Base-by-base conservation (phyloP, 1,140 invertebrate genomes). In the Aplysia californica region DNA sequence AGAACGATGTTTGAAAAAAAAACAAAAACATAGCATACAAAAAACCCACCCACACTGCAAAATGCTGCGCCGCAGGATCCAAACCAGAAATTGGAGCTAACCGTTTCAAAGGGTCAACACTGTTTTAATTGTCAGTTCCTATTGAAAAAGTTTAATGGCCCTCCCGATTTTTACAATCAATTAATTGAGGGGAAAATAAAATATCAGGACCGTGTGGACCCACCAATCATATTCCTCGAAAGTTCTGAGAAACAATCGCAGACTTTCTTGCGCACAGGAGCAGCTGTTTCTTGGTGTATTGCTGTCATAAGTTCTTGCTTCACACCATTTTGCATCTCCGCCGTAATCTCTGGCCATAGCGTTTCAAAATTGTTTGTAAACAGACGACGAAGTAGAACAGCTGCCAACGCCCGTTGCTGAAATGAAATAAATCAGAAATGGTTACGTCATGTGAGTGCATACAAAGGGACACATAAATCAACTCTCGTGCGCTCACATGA, bases 161-260 rank as follows among this genome's bases (percentile, higher is more conserved):
- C n/a, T n/a, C n/a, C n/a, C n/a, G n/a, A n/a, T n/a, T n/a, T n/a
- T n/a, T n/a, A n/a, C n/a, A n/a, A n/a, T n/a, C n/a, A n/a, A n/a
- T n/a, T n/a, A n/a, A n/a, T n/a, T n/a, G n/a, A n/a, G n/a, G n/a
- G n/a, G n/a, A n/a, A n/a, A n/a, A n/a, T n/a, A n/a, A n/a, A n/a
- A n/a, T n/a, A n/a, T n/a, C n/a, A n/a, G n/a, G n/a, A n/a, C n/a
- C n/a, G n/a, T n/a, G n/a, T n/a, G n/a, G n/a, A n/a, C n/a, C n/a
- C n/a, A 92, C 92, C 92, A 80, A 99, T 95, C 75, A 98, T 92
- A 91, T 97, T 98, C 85, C 97, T 92, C 0, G 97, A 96, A 36
- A 99, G 92, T 92, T 99, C 98, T 38, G 97, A 95, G 56, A 95
- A 94, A 70, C 97, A 94, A 90, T 99, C 98, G 89, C 96, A 98